Evolutionary conservation across 2,888 invertebrate genomes (phyloP).

Genomic region (Eupithecia dodoneata): DNA sequence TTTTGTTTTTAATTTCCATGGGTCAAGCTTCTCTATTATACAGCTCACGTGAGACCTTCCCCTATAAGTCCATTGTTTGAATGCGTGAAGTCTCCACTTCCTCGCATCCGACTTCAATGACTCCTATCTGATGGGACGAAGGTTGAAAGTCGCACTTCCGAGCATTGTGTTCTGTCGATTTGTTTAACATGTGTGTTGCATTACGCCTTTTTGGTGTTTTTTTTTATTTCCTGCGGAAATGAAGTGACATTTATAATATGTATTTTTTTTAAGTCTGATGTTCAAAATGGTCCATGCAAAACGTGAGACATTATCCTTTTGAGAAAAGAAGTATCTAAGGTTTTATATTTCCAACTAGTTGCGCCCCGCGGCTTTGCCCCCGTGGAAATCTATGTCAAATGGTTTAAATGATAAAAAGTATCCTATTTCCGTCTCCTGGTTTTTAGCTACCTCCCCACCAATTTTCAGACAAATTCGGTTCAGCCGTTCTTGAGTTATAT

Average conservation of each 20-base stretch:
- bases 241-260: background rate
- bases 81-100: constrained; percentile 24
- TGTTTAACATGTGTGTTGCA: constrained; percentile 10
- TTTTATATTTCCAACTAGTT: no score
- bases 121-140: constrained; percentile 34
- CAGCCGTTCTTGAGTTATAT: no score
- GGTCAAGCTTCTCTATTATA: background rate
- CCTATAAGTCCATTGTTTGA: constrained; percentile 9
- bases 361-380: no score
- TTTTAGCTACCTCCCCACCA: no score
- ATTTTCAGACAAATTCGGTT: no score
- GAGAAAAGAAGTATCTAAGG: no score
- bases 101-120: constrained; percentile 22
- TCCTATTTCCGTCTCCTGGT: no score
- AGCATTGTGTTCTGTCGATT: constrained; percentile 25
- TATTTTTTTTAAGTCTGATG: background rate
- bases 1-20: background rate
- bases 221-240: constrained; percentile 1
- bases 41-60: constrained; percentile 10
- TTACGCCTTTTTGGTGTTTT: constrained; percentile 13
- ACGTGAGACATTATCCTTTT: no score
- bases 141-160: constrained; percentile 31
- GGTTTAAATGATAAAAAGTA: no score
- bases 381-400: no score
- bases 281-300: background rate